Evolutionary conservation across 2,797 vertebrate species (phyloP).

Genomic region (Intellagama lesueurii): DNA sequence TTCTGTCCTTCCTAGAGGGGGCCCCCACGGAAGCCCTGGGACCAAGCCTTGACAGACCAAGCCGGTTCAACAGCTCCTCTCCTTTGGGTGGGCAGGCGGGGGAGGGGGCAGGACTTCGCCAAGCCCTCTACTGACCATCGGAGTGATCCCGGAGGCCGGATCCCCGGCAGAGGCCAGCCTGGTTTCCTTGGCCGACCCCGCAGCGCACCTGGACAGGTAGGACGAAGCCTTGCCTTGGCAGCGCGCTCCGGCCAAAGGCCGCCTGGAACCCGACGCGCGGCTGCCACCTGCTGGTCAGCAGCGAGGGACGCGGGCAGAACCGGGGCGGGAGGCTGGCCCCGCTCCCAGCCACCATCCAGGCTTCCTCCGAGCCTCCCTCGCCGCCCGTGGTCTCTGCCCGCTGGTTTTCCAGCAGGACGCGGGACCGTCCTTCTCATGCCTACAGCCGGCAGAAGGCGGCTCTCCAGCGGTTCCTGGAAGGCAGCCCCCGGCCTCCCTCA

Average conservation of each 20-base stretch:
- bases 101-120: neutral
- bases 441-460: too few relatives aligned
- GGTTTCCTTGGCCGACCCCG: too few relatives aligned
- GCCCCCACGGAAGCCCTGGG: too few relatives aligned
- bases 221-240: neutral
- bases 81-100: too few relatives aligned
- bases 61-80: neutral
- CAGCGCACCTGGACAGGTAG: neutral
- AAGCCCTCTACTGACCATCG: neutral
- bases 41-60: neutral
- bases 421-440: neutral
- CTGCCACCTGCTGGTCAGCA: neutral
- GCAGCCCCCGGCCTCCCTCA: neutral
- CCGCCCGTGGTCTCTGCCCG: too few relatives aligned
- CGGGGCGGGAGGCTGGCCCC: too few relatives aligned
- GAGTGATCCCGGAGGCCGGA: too few relatives aligned
- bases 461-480: too few relatives aligned
- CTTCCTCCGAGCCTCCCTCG: neutral
- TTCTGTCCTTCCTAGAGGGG: too few relatives aligned
- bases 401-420: too few relatives aligned
- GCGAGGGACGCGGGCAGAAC: too few relatives aligned
- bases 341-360: too few relatives aligned
- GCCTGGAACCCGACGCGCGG: neutral
- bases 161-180: neutral
- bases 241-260: neutral